Base-by-base conservation (phyloP, 1,140 invertebrate species). In the Antheraea pernyi region DNA sequence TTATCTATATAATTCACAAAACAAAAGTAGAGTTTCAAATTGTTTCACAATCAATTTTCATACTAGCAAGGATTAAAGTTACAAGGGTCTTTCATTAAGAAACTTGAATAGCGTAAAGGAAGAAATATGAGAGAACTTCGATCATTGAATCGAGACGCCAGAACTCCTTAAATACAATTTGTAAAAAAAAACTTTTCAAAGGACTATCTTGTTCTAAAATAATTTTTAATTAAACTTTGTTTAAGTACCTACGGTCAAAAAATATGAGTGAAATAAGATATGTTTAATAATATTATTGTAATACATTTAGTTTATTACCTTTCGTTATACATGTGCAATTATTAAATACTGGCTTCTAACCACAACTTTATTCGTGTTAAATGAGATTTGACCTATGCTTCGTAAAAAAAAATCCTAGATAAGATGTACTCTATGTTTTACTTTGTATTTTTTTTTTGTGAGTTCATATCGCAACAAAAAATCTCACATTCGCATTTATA, bases 111-210 rank as follows among this genome's bases (percentile, higher is more conserved):
- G 77, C 80, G 81, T 80, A 82, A 82, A 77, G 78, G 79, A 83
- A 88, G 86, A 89, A 89, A 86, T 86, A 89, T 84, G 86, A 86
- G 81, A 70, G 73, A 88, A 88, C 70, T 88, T 88, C 82, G 83
- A 88, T 88, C 86, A 85, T 85, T 84, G 82, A 85, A 82, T 78
- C 67, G 77, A 79, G 70, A 81, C 80, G 79, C 75, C 73, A 73
- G 80, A 84, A 77, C 75, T 75, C 76, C 77, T 78, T 74, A 74
- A 80, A 77, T 67, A 67, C 69, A 80, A 78, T 82, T 82, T 80
- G 72, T 76, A 77, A 77, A 82, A n/a, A n/a, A 77, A 81, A 53
- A 53, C 46, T 53, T 53, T 53, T n/a, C 10, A 78, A 79, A 75
- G 70, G 46, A 53, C 46, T 53, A 58, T n/a, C 19, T 64, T 6